phyloP scores from a whole-genome alignment of 2,113 vertebrate genomes.

The Anas platyrhynchos region DNA sequence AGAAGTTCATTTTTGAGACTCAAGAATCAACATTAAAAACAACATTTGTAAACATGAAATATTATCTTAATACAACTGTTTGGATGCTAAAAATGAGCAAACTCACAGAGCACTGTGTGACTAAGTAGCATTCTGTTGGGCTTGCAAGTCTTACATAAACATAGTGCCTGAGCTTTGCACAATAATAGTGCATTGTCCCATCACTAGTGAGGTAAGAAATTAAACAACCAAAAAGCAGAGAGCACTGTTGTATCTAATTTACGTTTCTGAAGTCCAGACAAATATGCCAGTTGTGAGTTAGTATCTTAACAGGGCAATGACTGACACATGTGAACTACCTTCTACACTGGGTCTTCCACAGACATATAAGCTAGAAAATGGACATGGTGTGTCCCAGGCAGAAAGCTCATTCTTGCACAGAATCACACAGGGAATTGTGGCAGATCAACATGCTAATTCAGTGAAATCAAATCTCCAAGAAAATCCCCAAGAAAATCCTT shows the following conservation, averaged over 20 bases:
- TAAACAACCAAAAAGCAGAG: not conserved
- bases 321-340: not conserved
- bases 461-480: not conserved
- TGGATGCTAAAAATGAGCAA: not conserved
- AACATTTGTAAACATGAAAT: not conserved
- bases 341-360: not conserved
- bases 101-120: not conserved
- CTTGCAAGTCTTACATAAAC: not conserved
- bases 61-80: not conserved
- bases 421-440: not conserved
- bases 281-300: not conserved
- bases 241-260: not conserved
- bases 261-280: not conserved
- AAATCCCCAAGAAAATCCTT: not conserved
- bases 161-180: not conserved
- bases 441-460: not conserved
- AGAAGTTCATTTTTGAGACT: not conserved
- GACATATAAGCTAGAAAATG: not conserved
- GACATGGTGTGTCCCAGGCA: not conserved
- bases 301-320: not conserved
- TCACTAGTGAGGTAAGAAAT: not conserved
- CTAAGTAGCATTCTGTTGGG: not conserved
- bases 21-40: not conserved
- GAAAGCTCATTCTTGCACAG: not conserved
- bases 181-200: not conserved